A percentile compares a stretch with the other conserved stretches of the same genome.
phyloP scores from a whole-genome alignment of 1,140 invertebrate genomes.

The Habropoda laboriosa region DNA sequence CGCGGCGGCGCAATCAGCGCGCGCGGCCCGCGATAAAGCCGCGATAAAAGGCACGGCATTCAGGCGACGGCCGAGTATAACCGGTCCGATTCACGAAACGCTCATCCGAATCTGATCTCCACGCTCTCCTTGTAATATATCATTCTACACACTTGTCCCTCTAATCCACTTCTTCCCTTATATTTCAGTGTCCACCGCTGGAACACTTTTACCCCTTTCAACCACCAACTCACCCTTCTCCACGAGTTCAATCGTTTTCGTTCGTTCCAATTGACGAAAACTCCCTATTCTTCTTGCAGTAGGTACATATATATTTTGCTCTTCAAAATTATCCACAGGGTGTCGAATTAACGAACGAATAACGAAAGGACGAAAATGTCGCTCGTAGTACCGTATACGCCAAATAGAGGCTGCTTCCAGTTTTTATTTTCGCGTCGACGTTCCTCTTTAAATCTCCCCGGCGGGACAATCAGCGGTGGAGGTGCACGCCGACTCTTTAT shows the following conservation, averaged over 20 bases:
- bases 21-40: slow-evolving; percentile 10
- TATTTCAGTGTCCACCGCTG: not conserved
- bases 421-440: slow-evolving; percentile 12
- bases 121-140: not conserved
- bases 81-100: slow-evolving; percentile 6
- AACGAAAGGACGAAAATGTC: too few relatives aligned
- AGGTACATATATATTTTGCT: too few relatives aligned
- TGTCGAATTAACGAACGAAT: too few relatives aligned
- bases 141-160: not conserved
- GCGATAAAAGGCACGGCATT: slow-evolving; percentile 38
- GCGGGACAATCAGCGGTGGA: slow-evolving; percentile 56
- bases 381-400: too few relatives aligned
- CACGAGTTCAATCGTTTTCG: too few relatives aligned
- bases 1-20: slow-evolving; percentile 37
- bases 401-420: too few relatives aligned
- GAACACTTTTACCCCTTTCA: not conserved
- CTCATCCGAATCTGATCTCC: slow-evolving; percentile 8
- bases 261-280: too few relatives aligned
- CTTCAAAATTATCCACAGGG: too few relatives aligned
- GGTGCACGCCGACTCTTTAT: slow-evolving; percentile 64
- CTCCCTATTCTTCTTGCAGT: too few relatives aligned
- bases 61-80: not conserved
- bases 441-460: slow-evolving; percentile 57
- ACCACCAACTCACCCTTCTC: not conserved
- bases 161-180: not conserved